Percentiles rank a stretch among this genome's conserved stretches.
Conservation (phyloP, 1,140 invertebrate species). For the Zaprionus camerounensis region DNA sequence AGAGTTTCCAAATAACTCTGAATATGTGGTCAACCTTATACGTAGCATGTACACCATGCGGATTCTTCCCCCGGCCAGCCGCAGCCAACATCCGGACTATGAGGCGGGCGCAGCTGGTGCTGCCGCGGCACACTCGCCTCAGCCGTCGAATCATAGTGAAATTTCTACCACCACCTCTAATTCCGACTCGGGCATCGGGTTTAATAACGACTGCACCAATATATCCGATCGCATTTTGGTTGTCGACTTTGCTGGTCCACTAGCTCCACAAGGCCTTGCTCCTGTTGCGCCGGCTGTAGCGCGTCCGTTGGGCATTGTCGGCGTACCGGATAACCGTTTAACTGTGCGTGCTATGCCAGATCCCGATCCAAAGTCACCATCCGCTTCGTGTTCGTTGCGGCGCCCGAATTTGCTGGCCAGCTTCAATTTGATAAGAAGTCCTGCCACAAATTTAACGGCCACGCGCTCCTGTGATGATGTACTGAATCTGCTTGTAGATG, state of each 20-base stretch:
- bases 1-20: constrained; percentile 95
- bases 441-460: constrained; percentile 62
- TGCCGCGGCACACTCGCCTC: constrained; percentile 89
- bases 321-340: constrained; percentile 78
- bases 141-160: constrained; percentile 92
- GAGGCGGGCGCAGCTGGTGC: constrained; percentile 38
- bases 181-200: constrained; percentile 97
- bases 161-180: constrained; percentile 95
- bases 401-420: constrained; percentile 71
- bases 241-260: constrained; percentile 88
- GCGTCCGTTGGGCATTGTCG: constrained; percentile 68
- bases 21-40: constrained; percentile 92
- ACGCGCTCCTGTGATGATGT: constrained; percentile 81
- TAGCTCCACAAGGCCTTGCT: constrained; percentile 9
- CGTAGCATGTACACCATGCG: constrained; percentile 88
- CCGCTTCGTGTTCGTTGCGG: constrained; percentile 43
- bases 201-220: constrained; percentile 93
- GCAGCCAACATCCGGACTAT: constrained; percentile 56
- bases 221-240: constrained; percentile 92
- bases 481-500: constrained; percentile 59
- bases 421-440: constrained; percentile 77
- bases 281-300: constrained; percentile 44
- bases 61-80: constrained; percentile 72
- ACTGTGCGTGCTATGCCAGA: constrained; percentile 86
- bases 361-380: constrained; percentile 51